Base-by-base conservation (phyloP, 35 echinoderm and acorn worm genomes). In the Holothuria glaberrima region DNA sequence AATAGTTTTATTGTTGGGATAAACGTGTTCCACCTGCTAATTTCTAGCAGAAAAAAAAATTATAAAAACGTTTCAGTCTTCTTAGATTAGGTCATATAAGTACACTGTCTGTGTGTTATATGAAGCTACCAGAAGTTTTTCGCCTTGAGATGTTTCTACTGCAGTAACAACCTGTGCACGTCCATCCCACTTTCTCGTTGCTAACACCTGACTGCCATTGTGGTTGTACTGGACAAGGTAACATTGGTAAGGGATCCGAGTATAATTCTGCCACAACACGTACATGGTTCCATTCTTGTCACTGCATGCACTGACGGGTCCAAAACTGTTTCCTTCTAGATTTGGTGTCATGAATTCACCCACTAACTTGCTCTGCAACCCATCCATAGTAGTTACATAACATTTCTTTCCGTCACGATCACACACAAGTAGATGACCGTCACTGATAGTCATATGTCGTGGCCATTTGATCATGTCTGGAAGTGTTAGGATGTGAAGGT, bases 101-200 rank as follows among this genome's bases (percentile, higher is more conserved):
- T 84, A 60, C n/a, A 84, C 33, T 63, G 29, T 61, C 21, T 46
- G 26, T 48, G 74, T 78, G 4, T 57, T 38, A 19, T 61, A 19
- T 28, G 80, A 31, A 25, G 56, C 80, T 21, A 84, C 22, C 6
- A 84, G 54, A 38, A 84, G 80, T 63, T 84, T 84, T 26, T 84
- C 80, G 29, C 54, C 17, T 33, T 22, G 9, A 20, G 25, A 36
- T 30, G 80, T 41, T 13, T 30, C 54, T 56, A 84, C 21, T 33
- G 57, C 61, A 27, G 52, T 56, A 10, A 84, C 9, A 30, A 32
- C 48, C 22, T 56, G 16, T 31, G 59, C 80, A 28, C 31, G 30
- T 6, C 28, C 30, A 62, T 84, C 80, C 26, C 61, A 12, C 30
- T 32, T 68, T 68, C 30, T 32, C 64, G 9, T 9, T 28, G 73